phyloP scores from a whole-genome alignment of 2,888 invertebrate species.

The Ethmia dodecea region DNA sequence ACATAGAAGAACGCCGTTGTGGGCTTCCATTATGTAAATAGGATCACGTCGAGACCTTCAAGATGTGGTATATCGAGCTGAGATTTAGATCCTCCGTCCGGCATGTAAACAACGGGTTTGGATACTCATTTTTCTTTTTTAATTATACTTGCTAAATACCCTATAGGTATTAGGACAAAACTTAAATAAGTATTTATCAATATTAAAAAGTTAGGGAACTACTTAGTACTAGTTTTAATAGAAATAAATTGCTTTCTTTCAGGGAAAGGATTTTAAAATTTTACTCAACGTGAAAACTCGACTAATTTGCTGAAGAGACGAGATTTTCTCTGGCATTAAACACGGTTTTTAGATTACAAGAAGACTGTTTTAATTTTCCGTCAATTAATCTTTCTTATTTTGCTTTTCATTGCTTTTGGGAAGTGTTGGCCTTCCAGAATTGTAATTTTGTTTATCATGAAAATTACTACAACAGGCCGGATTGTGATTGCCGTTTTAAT shows the following conservation, averaged over 20 bases:
- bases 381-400: slow-evolving; percentile 51
- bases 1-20: slow-evolving; percentile 40
- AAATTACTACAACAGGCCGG: slow-evolving; percentile 1
- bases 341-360: slow-evolving; percentile 42
- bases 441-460: slow-evolving; percentile 26
- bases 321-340: slow-evolving; percentile 35
- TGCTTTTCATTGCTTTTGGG: slow-evolving; percentile 38
- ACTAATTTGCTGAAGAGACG: slow-evolving; percentile 38
- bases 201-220: too few species aligned
- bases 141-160: too few species aligned
- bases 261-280: slow-evolving; percentile 15
- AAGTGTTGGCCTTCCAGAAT: slow-evolving; percentile 23
- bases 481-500: slow-evolving; percentile 4
- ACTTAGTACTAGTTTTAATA: slow-evolving; percentile 4
- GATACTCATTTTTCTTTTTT: too few species aligned
- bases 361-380: slow-evolving; percentile 50
- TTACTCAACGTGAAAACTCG: slow-evolving; percentile 34
- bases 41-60: slow-evolving; percentile 53
- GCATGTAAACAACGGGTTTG: slow-evolving; percentile 50
- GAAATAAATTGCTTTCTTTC: slow-evolving; percentile 10
- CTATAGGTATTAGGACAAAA: too few species aligned
- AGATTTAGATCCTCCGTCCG: slow-evolving; percentile 51
- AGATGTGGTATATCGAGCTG: slow-evolving; percentile 49
- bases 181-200: too few species aligned
- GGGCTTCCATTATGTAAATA: slow-evolving; percentile 58